Base-by-base conservation (phyloP, 2,797 vertebrate genomes). In the Typhlichthys eigenmanni region DNA sequence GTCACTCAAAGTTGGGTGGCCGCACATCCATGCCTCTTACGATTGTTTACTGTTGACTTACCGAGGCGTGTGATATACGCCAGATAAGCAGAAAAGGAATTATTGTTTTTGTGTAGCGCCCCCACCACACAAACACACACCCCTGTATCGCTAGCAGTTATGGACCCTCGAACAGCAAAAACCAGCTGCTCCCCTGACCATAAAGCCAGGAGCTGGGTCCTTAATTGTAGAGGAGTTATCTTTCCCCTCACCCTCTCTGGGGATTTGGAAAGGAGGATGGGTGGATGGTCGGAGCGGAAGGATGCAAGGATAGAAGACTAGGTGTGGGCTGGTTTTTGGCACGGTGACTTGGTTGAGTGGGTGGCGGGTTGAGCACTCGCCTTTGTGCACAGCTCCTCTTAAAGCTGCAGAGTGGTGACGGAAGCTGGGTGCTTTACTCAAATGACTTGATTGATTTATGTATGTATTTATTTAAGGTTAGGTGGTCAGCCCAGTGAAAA, bases 181-280 rank as follows among this genome's bases (percentile, higher is more conserved):
- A 92, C 82, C 92, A 92, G 89, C 89, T 92, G 92, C 86, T 89
- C 76, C 81, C 87, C 83, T 87, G 89, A 92, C 90, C 91, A 90
- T 93, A 92, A 92, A 93, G 84, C 80, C 79, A 71, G 54, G 78
- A 87, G 83, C 83, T 19, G 76, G 85, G 86, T 82, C 84, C 85
- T 82, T 92, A 92, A 93, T 91, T 90, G 90, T 90, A 88, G 74
- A 78, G 79, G 89, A 89, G 86, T 88, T 80, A 83, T 82, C 82
- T 79, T 76, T 70, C 79, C 81, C 86, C 80, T 13, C 19, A 38
- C 5, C 5, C 38, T 38, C 38, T 64, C 68, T 64, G 56, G 68
- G 67, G 13, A 24, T 13, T n/a, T 48, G 47, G 68, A 76, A 64
- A 72, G 51, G 76, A 73, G 17, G 59, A 43, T 55, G 68, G 59